Percentiles rank a stretch among this genome's conserved stretches.
Conservation (phyloP, 2,888 invertebrate genomes). For the Pyrocoelia pectoralis region DNA sequence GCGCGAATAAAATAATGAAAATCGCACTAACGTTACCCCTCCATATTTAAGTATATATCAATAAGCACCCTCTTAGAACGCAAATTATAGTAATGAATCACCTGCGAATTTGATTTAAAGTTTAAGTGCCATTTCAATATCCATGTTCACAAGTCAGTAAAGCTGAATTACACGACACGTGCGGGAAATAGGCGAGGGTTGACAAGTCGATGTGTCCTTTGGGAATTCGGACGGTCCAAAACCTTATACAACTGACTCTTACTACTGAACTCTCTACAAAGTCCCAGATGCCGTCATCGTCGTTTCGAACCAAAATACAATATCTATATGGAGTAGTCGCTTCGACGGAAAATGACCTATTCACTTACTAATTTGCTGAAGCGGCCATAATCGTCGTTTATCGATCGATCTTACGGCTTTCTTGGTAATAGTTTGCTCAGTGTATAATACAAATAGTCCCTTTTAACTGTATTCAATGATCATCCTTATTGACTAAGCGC, state of each 20-base stretch:
- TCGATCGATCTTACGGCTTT: background rate
- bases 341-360: background rate
- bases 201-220: slow-evolving; percentile 51
- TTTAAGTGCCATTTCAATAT: slow-evolving; percentile 57
- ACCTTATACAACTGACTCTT: slow-evolving; percentile 24
- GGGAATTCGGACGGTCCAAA: slow-evolving; percentile 39
- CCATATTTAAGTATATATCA: slow-evolving; percentile 52
- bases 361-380: slow-evolving; percentile 1
- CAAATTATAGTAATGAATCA: slow-evolving; percentile 50
- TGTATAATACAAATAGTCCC: too few species aligned
- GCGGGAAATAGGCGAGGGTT: slow-evolving; percentile 49
- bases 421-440: too few species aligned
- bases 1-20: slow-evolving; percentile 3
- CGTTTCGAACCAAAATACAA: background rate
- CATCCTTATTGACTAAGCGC: too few species aligned
- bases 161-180: slow-evolving; percentile 50
- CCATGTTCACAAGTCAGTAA: slow-evolving; percentile 52
- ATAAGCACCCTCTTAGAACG: slow-evolving; percentile 49
- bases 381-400: background rate
- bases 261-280: slow-evolving; percentile 20
- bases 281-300: slow-evolving; percentile 16
- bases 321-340: background rate
- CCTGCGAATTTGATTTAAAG: slow-evolving; percentile 55
- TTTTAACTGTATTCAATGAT: too few species aligned
- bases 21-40: slow-evolving; percentile 15